Conservation (phyloP, 2,113 vertebrate genomes). For the Aegotheles bennettii region DNA sequence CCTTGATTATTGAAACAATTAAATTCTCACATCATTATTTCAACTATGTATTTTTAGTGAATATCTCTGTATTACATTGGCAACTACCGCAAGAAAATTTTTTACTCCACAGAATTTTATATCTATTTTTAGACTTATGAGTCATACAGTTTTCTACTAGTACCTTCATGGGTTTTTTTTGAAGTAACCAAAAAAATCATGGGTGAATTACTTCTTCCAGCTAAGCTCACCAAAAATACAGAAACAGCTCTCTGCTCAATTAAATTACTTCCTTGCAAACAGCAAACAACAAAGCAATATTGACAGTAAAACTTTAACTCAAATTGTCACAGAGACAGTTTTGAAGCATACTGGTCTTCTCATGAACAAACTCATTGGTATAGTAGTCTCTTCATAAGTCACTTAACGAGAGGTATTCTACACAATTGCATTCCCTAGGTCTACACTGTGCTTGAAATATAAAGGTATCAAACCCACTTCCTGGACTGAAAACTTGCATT, state of each 20-base stretch:
- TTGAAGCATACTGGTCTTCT: not conserved
- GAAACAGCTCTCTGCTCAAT: not conserved
- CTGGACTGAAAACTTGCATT: not conserved
- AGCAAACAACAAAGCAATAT: not conserved
- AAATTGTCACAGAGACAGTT: not conserved
- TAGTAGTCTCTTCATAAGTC: rapidly evolving
- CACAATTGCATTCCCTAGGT: not conserved
- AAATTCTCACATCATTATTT: not conserved
- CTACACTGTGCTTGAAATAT: not conserved
- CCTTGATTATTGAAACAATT: not conserved
- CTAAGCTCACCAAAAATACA: not conserved
- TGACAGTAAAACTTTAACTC: not conserved
- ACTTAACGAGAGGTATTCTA: not conserved
- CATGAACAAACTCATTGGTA: not conserved
- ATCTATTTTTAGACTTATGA: not conserved
- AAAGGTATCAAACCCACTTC: not conserved
- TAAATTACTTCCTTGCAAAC: not conserved
- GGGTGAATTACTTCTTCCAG: not conserved
- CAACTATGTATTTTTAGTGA: not conserved
- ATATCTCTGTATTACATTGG: not conserved
- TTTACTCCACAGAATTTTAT: not conserved
- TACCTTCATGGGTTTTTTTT: not conserved
- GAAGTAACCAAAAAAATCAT: not conserved
- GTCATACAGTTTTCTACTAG: not conserved
- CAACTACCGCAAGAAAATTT: not conserved